Conservation (phyloP, 1,140 invertebrate species). For the Wiebesia pumilae region DNA sequence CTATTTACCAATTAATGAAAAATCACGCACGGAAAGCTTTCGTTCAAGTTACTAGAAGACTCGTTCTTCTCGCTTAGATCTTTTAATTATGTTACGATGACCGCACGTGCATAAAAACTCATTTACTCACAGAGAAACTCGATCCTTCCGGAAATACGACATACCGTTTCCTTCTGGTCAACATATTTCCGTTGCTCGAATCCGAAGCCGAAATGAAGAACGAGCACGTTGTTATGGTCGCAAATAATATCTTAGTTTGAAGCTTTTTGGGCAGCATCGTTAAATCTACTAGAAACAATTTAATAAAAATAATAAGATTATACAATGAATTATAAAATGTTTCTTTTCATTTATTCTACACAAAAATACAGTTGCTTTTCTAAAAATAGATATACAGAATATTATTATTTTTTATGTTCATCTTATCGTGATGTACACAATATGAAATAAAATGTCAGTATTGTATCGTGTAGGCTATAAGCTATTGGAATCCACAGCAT, state of each 20-base stretch:
- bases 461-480: too few species aligned
- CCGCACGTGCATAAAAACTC: not conserved
- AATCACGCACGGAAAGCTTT: too few species aligned
- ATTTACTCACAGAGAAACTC: conserved; percentile 81
- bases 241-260: not conserved
- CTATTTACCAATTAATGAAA: too few species aligned
- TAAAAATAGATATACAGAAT: too few species aligned
- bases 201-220: conserved; percentile 53
- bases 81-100: not conserved
- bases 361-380: too few species aligned
- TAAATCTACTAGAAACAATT: not conserved
- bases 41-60: too few species aligned
- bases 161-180: conserved; percentile 81
- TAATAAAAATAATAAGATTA: not conserved
- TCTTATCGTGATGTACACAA: too few species aligned
- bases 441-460: too few species aligned
- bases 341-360: too few species aligned
- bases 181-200: conserved; percentile 37
- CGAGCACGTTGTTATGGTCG: not conserved
- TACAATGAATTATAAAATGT: not conserved
- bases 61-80: too few species aligned
- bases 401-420: too few species aligned
- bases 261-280: not conserved
- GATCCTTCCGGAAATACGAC: conserved; percentile 86
- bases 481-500: not conserved